phyloP scores from a whole-genome alignment of 2,113 vertebrate genomes.

The Mungos mungo region DNA sequence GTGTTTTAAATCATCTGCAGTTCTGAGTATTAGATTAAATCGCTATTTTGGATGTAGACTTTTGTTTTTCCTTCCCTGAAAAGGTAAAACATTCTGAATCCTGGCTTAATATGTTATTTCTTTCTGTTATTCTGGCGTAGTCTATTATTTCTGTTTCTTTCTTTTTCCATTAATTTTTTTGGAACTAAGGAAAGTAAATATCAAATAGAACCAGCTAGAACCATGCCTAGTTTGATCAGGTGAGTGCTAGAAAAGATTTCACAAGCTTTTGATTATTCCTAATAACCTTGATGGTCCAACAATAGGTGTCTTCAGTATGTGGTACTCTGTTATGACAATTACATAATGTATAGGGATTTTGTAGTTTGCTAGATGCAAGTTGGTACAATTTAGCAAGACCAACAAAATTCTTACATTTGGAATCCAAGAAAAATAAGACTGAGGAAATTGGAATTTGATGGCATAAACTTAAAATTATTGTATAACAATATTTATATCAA shows the following conservation, averaged over 20 bases:
- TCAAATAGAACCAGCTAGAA: constrained; percentile 55
- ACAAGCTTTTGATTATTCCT: constrained; percentile 70
- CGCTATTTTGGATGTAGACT: constrained; percentile 6
- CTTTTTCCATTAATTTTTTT: constrained; percentile 42
- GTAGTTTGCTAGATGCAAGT: neutral
- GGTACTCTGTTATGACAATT: constrained; percentile 25
- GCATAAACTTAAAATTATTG: constrained; percentile 48
- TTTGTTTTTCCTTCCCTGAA: neutral
- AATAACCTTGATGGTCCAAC: constrained; percentile 65
- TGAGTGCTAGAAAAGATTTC: constrained; percentile 66
- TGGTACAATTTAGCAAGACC: constrained; percentile 49
- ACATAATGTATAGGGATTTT: constrained; percentile 51
- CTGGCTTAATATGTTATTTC: constrained; percentile 23
- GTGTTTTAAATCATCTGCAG: constrained; percentile 51
- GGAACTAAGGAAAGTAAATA: constrained; percentile 57
- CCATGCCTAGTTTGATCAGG: constrained; percentile 33
- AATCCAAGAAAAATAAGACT: constrained; percentile 32
- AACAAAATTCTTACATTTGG: constrained; percentile 18
- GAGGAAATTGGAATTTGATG: constrained; percentile 13
- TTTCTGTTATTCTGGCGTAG: neutral
- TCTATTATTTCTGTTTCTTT: constrained; percentile 46
- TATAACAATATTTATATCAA: constrained; percentile 41
- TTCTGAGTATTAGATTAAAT: constrained; percentile 50
- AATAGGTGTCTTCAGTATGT: constrained; percentile 59
- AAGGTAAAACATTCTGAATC: constrained; percentile 36